Base-by-base conservation (phyloP, 2,797 vertebrate genomes). In the Tragopan temminckii region DNA sequence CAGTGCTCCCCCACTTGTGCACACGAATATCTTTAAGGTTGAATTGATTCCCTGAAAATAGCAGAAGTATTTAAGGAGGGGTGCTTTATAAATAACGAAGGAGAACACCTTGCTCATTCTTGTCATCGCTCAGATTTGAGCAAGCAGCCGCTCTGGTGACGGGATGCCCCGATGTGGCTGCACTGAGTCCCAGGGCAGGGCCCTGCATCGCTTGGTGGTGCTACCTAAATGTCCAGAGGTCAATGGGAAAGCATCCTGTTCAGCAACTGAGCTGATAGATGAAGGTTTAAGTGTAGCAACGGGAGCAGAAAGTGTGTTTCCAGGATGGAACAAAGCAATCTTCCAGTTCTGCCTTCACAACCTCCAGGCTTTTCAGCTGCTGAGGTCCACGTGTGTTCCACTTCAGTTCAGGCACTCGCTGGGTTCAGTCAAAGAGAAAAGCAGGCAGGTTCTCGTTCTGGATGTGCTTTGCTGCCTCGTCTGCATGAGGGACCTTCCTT, bases 41-140 rank as follows among this genome's bases (percentile, higher is more conserved):
- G 59, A 90, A 94, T 94, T 84, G 84, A 83, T 72, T 89, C 15
- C n/a, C 45, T 90, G 85, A 89, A 95, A 93, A 89, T 33, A 90
- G 42, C 33, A 71, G 27, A 90, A 87, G 27, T 91, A 27, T 92
- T 85, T 90, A 72, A 75, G 81, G 76, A 87, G 85, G 69, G 72
- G 45, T 10, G 16, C 53, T 59, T 91, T 81, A 31, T 31, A 81
- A 93, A 91, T 90, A 87, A 70, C 70, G 20, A 89, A 78, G 57
- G n/a, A 76, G 40, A 76, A 70, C 46, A 48, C 72, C 52, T 83
- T 67, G 31, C 72, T 85, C 80, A 67, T 95, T 86, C 63, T 88
- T 89, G 52, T 18, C 52, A 27, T 88, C 38, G 3, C 66, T 88
- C 8, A 72, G 75, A 45, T 5, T n/a, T 43, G 91, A 46, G 9